Base-by-base conservation (phyloP, 2,888 invertebrate genomes). In the Gibbula magus region DNA sequence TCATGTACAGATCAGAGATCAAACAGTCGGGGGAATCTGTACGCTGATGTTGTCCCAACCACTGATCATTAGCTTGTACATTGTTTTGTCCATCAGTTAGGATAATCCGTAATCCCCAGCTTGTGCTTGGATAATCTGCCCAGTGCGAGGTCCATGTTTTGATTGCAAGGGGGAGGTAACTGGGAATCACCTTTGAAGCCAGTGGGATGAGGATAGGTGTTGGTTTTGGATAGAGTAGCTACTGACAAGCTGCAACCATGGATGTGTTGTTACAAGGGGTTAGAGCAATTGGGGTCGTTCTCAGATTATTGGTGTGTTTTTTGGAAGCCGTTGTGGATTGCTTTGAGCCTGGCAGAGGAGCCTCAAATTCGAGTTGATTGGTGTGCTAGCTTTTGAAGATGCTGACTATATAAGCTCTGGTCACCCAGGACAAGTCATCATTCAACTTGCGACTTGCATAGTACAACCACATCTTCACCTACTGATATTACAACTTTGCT, bases 231-330 rank as follows among this genome's bases (percentile, higher is more conserved):
- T 10, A 39, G 70, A 70, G 70, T 39, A 35, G 39, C 35, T 35
- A 39, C 32, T 70, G 70, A 39, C 70, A 70, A 70, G 70, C 20
- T 35, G 4, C 10, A 35, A 20, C n/a, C 39, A 70, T 70, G 70
- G 32, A 16, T 39, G 35, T 39, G 35, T 70, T 70, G 70, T 70
- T 32, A 20, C 35, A 20, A 35, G 39, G 3, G 39, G 70, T 8
- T 35, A 39, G 70, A 70, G 70, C 35, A 70, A 70, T 70, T 70
- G 70, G 70, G 70, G 70, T 70, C 70, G 39, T 70, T 39, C 70
- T 20, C 70, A 13, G 39, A 32, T 70, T 35, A 39, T 70, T n/a
- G 18, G n/a, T 35, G 70, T 70, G 70, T 70, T 32, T 18, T 45
- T 70, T 66, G 29, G 66, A 66, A 66, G 16, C 66, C 66, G 25